Evolutionary conservation across 1,140 invertebrate species (phyloP).

Genomic region (Paracyclopina nana): DNA sequence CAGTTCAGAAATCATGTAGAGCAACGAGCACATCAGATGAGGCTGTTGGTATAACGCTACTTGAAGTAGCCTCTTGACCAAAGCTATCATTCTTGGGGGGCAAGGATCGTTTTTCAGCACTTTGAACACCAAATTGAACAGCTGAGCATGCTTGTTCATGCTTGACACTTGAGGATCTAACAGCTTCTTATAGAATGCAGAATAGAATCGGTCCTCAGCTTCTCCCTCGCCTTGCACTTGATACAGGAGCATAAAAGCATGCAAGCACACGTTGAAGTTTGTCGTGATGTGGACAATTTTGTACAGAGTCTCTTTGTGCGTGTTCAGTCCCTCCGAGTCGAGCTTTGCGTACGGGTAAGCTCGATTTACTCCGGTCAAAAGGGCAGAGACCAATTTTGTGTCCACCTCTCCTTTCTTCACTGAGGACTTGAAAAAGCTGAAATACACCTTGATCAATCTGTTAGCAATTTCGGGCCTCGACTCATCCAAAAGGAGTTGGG

Average conservation of each 20-base stretch:
- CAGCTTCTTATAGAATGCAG: constrained; percentile 68
- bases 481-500: constrained; percentile 45
- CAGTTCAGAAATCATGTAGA: constrained; percentile 60
- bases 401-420: constrained; percentile 74
- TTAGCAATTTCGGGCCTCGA: constrained; percentile 54
- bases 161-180: constrained; percentile 48
- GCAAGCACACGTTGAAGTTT: constrained; percentile 54
- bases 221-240: constrained; percentile 47
- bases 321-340: constrained; percentile 31
- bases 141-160: constrained; percentile 52
- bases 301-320: constrained; percentile 65
- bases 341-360: constrained; percentile 56
- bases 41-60: constrained; percentile 33
- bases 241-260: constrained; percentile 63
- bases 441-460: constrained; percentile 71
- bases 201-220: constrained; percentile 49
- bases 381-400: constrained; percentile 69
- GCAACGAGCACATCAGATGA: constrained; percentile 45
- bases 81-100: constrained; percentile 47
- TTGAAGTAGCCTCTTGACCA: constrained; percentile 64
- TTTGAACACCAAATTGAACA: constrained; percentile 70
- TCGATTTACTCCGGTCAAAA: constrained; percentile 67
- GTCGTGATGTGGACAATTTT: constrained; percentile 26
- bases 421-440: constrained; percentile 81
- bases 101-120: constrained; percentile 57